Conservation (phyloP, 1,140 invertebrate species). For the roundworm (Caenorhabditis elegans) region WBcel235 BX284605.5:5919501-5920000, state of each 20-base stretch:
- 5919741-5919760: neutral
- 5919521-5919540: conserved; percentile 23
- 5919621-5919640: neutral
- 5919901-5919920: neutral
- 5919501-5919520: conserved; percentile 6
- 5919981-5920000: neutral
- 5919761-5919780: neutral
- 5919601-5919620: conserved; percentile 28
- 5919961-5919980: conserved; percentile 5
- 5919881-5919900: neutral
- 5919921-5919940: neutral
- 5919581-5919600: conserved; percentile 5
- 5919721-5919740: neutral
- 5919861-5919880: conserved; percentile 11
- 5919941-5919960: conserved; percentile 14
- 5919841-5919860: conserved; percentile 26
- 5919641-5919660: neutral
- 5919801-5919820: neutral
- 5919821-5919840: conserved; percentile 17
- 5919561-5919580: neutral
- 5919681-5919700: neutral
- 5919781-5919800: conserved; percentile 21
- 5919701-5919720: neutral
- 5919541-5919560: neutral
- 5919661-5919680: neutral